Evolutionary conservation across 92 coral and sea anemone genomes (phyloP), one percentile per base, ranked within the genome.

Genomic region (Porites cylindrica): DNA sequence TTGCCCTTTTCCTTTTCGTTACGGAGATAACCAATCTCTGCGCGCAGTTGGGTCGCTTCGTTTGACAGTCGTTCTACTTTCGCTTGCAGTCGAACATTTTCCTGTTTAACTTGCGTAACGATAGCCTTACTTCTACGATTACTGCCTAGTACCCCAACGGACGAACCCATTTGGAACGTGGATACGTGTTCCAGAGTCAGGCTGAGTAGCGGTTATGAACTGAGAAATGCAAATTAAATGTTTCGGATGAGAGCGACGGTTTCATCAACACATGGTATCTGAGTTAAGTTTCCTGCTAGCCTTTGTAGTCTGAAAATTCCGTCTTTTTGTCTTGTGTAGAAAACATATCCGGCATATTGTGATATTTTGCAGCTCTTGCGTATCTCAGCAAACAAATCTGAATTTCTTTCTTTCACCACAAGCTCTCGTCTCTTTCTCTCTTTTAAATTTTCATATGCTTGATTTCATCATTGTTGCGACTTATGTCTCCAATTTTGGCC

Each of bases 11-110:
- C 9, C n/a, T 50, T 80, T 7, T 80, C 76, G 3, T 23, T 66
- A 0, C 51, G 62, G 23, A 80, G 18, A 50, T 10, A 12, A 62
- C 10, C 52, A 2, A 80, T 66, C 51, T 80, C 84, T 7, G 62
- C 76, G 14, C 68, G 52, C 76, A 80, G 50, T 21, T 60, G 75
- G 11, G 61, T 9, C 7, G 65, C 62, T 52, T 80, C 75, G 9
- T 4, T 53, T 6, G 75, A 80, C 9, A 66, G 84, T 14, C 75
- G 51, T 8, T 80, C 84, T 7, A 80, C 52, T 18, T 65, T 80
- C 6, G 84, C 84, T 63, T 80, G 75, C 0, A 80, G 75, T 50
- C 84, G 84, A 13, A 80, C 84, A 47, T 80, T 80, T 67, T 80
- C 84, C 26, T 66, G 84, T 68, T 64, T 7, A 7, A 78, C 13